Evolutionary conservation across 2,113 vertebrate species (phyloP), one percentile per base, ranked within the genome.

Genomic region (Pangasianodon hypophthalmus): DNA sequence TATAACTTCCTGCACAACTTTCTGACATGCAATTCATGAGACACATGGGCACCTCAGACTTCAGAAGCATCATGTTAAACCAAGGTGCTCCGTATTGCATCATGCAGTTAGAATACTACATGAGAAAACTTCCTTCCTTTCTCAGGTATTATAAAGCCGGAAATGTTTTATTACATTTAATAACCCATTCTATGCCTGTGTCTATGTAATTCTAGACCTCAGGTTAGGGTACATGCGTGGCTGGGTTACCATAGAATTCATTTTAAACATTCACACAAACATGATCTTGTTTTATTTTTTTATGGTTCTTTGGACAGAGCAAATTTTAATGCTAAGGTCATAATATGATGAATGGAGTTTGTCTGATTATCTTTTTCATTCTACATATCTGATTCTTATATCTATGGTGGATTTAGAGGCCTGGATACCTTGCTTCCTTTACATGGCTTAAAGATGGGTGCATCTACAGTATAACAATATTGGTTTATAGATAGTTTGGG

Each of bases 1-100:
- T 44, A 46, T 87, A 91, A 86, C 84, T 81, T 88, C 58, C 44
- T 64, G 62, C 62, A 37, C 44, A 88, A 87, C 90, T 77, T 79
- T 26, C 41, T 86, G 32, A 71, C 80, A 69, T 24, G 10, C 52
- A 84, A 62, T 79, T 46, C 75, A 32, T 64, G 77, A 88, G 87
- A 67, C 64, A 62, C 58, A 64, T 46, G 29, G 26, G 52, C 84
- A 90, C 9, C 48, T 21, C 8, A 81, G 32, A 44, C 37, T 86
- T 86, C 41, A 86, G 71, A 52, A 48, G 52, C 80, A 89, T 73
- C 64, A 81, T 67, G 46, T 67, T 80, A 81, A 81, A 54, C 58
- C 37, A 52, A 80, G 60, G 48, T 54, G 26, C 32, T 50, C 37
- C 16, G 41, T 58, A 29, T 90, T 86, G 37, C 75, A 87, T 86